Percentiles rank a stretch among this genome's conserved stretches.
phyloP scores from a whole-genome alignment of 2,888 invertebrate species.

The Platycnemis pennipes region DNA sequence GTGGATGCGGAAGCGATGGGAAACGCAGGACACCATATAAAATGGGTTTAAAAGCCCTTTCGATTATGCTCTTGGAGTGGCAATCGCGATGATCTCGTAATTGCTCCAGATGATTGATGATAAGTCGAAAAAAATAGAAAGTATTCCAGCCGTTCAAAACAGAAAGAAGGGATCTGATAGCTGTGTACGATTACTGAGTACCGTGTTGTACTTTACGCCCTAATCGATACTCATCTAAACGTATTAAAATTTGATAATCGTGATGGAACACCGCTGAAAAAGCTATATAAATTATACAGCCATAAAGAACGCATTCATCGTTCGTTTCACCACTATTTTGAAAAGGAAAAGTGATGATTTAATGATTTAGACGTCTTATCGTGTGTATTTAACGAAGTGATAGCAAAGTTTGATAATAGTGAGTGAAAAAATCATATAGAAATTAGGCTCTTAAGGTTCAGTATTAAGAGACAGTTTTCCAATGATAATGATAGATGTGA shows the following conservation, averaged over 20 bases:
- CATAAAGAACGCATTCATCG: not conserved
- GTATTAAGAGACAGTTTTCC: not conserved
- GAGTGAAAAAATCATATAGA: not conserved
- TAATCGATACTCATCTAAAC: not conserved
- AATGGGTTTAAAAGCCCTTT: not conserved
- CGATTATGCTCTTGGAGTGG: not conserved
- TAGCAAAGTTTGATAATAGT: not conserved
- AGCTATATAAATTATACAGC: not conserved
- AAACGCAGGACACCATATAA: not conserved
- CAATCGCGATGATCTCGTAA: slow-evolving; percentile 55
- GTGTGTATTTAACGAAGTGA: not conserved
- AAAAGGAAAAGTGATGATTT: not conserved
- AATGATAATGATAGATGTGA: not conserved
- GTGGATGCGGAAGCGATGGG: not conserved
- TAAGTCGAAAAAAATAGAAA: not conserved
- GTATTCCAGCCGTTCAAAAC: not conserved
- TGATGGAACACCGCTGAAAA: not conserved
- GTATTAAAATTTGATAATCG: not conserved
- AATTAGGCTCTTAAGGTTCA: not conserved
- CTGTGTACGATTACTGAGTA: not conserved
- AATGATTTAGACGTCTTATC: not conserved
- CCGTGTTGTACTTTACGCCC: not conserved
- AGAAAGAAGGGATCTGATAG: not conserved
- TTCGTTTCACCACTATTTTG: not conserved
- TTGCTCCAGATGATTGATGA: slow-evolving; percentile 37